Evolutionary conservation across 2,888 invertebrate species (phyloP).

Genomic region (Pogonocherus hispidulus): DNA sequence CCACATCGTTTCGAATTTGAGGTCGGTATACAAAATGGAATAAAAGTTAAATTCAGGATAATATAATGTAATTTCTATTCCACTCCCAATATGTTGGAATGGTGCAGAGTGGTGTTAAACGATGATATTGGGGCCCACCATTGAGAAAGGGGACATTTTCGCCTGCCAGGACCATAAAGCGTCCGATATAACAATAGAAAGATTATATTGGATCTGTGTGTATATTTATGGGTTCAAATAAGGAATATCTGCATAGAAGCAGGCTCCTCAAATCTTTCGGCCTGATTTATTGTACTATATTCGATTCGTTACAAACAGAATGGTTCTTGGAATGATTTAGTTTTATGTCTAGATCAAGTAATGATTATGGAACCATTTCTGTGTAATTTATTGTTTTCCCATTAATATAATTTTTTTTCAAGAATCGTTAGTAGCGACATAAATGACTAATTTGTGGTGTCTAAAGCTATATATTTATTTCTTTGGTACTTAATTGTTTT

Average conservation of each 20-base stretch:
- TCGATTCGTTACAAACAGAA: slow-evolving; percentile 3
- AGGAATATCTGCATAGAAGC: slow-evolving; percentile 33
- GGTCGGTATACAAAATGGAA: slow-evolving; percentile 1
- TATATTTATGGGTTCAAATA: slow-evolving; percentile 52
- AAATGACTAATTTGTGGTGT: too few relatives aligned
- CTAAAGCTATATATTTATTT: too few relatives aligned
- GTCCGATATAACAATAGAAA: slow-evolving; percentile 55
- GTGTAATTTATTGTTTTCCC: slow-evolving; percentile 1
- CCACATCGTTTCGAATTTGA: background rate
- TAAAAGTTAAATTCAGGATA: slow-evolving; percentile 3
- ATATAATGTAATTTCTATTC: slow-evolving; percentile 26
- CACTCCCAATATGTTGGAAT: slow-evolving; percentile 7
- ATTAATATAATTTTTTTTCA: background rate
- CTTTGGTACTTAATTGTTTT: too few relatives aligned
- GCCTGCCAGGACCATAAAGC: slow-evolving; percentile 46
- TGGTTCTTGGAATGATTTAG: slow-evolving; percentile 6
- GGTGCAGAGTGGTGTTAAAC: slow-evolving; percentile 11
- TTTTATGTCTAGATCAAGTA: slow-evolving; percentile 15
- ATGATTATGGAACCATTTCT: background rate
- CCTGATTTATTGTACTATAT: slow-evolving; percentile 23
- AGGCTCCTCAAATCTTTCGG: slow-evolving; percentile 24
- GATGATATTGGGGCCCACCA: slow-evolving; percentile 14
- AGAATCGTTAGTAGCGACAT: background rate
- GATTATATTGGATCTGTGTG: slow-evolving; percentile 52
- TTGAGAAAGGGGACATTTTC: slow-evolving; percentile 21